Conservation (phyloP, 2,888 invertebrate genomes). For the Cloeon dipterum region DNA sequence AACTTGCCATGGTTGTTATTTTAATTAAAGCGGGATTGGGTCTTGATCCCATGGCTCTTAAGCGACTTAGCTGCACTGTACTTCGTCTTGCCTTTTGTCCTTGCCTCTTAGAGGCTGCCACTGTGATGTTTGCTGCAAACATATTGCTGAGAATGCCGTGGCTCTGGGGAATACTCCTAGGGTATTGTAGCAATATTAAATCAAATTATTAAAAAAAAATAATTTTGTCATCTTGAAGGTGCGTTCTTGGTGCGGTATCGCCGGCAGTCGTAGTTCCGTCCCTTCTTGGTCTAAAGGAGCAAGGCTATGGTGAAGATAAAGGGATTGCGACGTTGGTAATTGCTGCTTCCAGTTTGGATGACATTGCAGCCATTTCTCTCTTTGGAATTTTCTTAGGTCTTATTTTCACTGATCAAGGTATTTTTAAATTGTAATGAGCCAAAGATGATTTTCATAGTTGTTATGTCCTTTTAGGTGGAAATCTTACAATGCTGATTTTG, state of each 20-base stretch:
- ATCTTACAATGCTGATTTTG: conserved; percentile 22
- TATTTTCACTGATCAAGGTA: conserved; percentile 29
- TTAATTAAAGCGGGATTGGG: conserved; percentile 38
- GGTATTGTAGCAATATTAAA: conserved; percentile 14
- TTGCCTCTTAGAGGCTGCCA: conserved; percentile 29
- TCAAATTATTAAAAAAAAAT: background rate
- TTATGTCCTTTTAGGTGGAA: conserved; percentile 15
- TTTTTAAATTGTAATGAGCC: no score
- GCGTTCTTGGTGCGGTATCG: conserved; percentile 40
- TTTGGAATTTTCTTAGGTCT: conserved; percentile 43
- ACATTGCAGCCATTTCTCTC: conserved; percentile 47
- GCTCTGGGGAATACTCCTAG: conserved; percentile 30
- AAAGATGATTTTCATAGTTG: background rate
- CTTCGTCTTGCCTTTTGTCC: conserved; percentile 32
- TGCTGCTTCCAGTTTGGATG: conserved; percentile 47
- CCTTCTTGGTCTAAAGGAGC: conserved; percentile 33
- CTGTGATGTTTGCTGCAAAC: conserved; percentile 25
- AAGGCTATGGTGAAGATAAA: conserved; percentile 40
- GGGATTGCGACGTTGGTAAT: conserved; percentile 52
- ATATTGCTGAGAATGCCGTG: conserved; percentile 32
- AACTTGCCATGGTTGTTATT: conserved; percentile 36
- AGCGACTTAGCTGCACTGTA: conserved; percentile 26
- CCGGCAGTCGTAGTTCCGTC: conserved; percentile 52
- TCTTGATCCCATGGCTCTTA: conserved; percentile 30
- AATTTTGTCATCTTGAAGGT: conserved; percentile 17